phyloP scores from a whole-genome alignment of 1,140 invertebrate species.

The Dendroctonus ponderosae region DNA sequence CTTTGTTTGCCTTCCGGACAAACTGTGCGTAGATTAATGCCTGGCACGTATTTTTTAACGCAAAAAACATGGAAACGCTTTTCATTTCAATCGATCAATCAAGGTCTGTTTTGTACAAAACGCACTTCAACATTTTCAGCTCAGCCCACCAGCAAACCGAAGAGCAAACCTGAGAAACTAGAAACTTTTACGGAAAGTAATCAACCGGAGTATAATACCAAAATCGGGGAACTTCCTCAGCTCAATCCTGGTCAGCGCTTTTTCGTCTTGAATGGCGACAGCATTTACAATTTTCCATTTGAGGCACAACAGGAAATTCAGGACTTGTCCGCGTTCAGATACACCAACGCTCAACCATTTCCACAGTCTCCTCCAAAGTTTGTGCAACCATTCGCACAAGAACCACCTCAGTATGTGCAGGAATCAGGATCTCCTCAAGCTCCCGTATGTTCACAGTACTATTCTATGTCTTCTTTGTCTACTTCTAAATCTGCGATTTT shows the following conservation, averaged over 20 bases:
- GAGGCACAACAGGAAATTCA: slow-evolving; percentile 27
- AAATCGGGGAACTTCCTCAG: slow-evolving; percentile 40
- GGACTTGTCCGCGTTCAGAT: slow-evolving; percentile 27
- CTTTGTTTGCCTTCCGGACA: too few species aligned
- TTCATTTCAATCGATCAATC: too few species aligned
- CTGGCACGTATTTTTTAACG: too few species aligned
- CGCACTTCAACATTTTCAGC: too few species aligned
- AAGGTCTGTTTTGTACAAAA: too few species aligned
- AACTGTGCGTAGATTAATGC: too few species aligned
- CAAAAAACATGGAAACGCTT: too few species aligned
- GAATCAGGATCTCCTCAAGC: background rate
- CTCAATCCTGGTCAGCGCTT: slow-evolving; percentile 53
- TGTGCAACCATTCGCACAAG: slow-evolving; percentile 17
- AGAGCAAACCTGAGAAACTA: slow-evolving; percentile 50
- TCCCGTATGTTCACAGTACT: background rate
- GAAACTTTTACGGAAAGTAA: slow-evolving; percentile 51
- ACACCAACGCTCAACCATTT: slow-evolving; percentile 26
- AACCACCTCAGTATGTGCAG: slow-evolving; percentile 11
- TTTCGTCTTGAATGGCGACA: slow-evolving; percentile 50
- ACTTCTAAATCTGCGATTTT: too few species aligned
- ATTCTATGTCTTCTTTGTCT: background rate
- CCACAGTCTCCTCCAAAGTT: slow-evolving; percentile 24
- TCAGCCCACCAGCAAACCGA: background rate
- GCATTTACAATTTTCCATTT: slow-evolving; percentile 43
- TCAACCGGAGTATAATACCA: slow-evolving; percentile 48